Conservation (phyloP, 2,888 invertebrate genomes). For the Leptinotarsa tumamoca region DNA sequence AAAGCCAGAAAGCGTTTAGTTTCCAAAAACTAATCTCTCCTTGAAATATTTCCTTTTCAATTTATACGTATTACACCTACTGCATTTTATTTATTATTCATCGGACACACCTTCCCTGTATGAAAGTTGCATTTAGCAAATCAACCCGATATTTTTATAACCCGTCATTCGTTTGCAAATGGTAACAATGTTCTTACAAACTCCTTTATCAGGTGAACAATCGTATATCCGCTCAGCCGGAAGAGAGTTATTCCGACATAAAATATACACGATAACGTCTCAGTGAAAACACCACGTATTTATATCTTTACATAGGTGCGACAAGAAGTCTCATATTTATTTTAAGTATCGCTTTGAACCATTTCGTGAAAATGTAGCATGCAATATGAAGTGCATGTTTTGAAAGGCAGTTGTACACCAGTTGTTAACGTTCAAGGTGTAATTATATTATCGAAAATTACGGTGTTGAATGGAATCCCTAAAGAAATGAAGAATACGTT, state of each 20-base stretch:
- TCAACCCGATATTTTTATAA: background rate
- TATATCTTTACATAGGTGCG: slow-evolving; percentile 25
- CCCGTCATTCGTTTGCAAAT: background rate
- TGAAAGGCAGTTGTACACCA: slow-evolving; percentile 4
- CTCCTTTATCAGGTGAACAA: slow-evolving; percentile 26
- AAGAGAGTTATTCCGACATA: slow-evolving; percentile 24
- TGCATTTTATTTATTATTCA: too few relatives aligned
- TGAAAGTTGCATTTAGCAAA: too few relatives aligned
- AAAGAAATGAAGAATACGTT: background rate
- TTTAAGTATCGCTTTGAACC: slow-evolving; percentile 17
- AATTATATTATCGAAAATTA: slow-evolving; percentile 12
- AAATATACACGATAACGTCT: slow-evolving; percentile 23
- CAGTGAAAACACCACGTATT: slow-evolving; percentile 21
- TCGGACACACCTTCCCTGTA: too few relatives aligned
- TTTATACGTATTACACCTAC: too few relatives aligned
- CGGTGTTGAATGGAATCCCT: slow-evolving; percentile 4
- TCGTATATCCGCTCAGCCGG: slow-evolving; percentile 20
- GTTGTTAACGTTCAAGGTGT: slow-evolving; percentile 4
- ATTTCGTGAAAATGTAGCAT: slow-evolving; percentile 21
- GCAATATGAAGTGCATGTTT: slow-evolving; percentile 14
- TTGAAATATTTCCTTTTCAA: too few relatives aligned
- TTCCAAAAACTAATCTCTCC: too few relatives aligned
- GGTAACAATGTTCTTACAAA: background rate
- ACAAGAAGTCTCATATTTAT: slow-evolving; percentile 24
- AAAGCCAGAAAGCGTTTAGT: too few relatives aligned